Conservation (phyloP, 2,797 vertebrate species). For the Corythornis leucogaster region DNA sequence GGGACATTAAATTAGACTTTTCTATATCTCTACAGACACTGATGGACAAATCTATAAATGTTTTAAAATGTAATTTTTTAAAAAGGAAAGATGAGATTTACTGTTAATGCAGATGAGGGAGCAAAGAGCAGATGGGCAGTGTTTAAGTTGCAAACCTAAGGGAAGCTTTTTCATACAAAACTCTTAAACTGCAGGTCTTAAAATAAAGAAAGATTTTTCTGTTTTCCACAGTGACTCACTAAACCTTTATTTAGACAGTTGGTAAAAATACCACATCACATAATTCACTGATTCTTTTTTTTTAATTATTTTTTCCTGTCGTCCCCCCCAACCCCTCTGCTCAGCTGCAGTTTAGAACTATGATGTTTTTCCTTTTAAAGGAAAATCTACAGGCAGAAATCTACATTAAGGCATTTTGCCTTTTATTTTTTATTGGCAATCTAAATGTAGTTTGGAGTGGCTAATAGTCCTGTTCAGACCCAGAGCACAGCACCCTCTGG, state of each 20-base stretch:
- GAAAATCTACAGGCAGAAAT: slow-evolving; percentile 21
- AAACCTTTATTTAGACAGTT: slow-evolving; percentile 85
- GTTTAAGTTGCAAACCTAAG: slow-evolving; percentile 78
- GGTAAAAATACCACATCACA: slow-evolving; percentile 80
- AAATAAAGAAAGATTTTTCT: slow-evolving; percentile 81
- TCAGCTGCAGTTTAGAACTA: slow-evolving; percentile 59
- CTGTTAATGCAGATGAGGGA: slow-evolving; percentile 71
- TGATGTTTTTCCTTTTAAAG: slow-evolving; percentile 50
- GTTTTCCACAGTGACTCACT: slow-evolving; percentile 81
- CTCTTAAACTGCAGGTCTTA: slow-evolving; percentile 77
- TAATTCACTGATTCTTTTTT: slow-evolving; percentile 69
- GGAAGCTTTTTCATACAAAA: slow-evolving; percentile 75
- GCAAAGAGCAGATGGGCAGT: slow-evolving; percentile 74
- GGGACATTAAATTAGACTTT: slow-evolving; percentile 15
- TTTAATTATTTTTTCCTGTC: not conserved
- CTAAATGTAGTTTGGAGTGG: slow-evolving; percentile 29
- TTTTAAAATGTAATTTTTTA: slow-evolving; percentile 9
- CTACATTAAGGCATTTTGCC: slow-evolving; percentile 52
- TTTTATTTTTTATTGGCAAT: slow-evolving; percentile 49
- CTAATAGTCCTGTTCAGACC: slow-evolving; percentile 44
- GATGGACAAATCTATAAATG: slow-evolving; percentile 5
- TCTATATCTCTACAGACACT: not conserved
- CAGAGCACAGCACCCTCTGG: slow-evolving; percentile 74
- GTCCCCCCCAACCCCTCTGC: not conserved
- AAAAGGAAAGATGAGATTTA: slow-evolving; percentile 69